Evolutionary conservation across 2,797 vertebrate genomes (phyloP).

Genomic region (Clarias fuscus): DNA sequence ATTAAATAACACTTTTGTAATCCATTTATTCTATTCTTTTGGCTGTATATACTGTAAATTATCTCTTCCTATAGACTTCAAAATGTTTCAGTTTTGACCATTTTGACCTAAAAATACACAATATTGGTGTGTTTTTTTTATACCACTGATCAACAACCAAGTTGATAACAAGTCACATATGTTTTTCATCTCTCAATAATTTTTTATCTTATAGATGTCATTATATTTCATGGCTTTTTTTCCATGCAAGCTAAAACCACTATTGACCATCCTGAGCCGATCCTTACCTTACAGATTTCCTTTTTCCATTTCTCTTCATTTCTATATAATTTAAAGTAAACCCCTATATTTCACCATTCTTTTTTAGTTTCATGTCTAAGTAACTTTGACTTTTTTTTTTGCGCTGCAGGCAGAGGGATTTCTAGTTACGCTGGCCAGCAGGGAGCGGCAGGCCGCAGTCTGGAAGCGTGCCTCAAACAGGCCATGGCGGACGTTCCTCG

Average conservation of each 20-base stretch:
- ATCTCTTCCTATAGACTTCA: background rate
- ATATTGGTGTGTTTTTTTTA: background rate
- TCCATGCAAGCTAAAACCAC: background rate
- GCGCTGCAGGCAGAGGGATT: constrained; percentile 76
- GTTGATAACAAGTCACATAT: too few species aligned
- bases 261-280: background rate
- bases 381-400: background rate
- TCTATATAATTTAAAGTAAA: background rate
- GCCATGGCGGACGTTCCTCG: constrained; percentile 74
- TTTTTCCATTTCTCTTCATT: background rate
- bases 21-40: background rate
- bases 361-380: background rate
- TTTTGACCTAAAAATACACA: background rate
- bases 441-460: constrained; percentile 71
- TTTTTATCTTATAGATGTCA: too few species aligned
- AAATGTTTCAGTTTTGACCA: background rate
- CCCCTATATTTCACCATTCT: background rate
- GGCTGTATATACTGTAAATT: background rate
- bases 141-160: too few species aligned
- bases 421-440: constrained; percentile 76
- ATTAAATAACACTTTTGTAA: background rate
- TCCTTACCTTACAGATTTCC: background rate
- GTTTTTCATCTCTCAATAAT: background rate
- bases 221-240: background rate
- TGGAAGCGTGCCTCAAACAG: constrained; percentile 76